phyloP scores from a whole-genome alignment of 2,888 invertebrate species.

The Melinaea menophilus region DNA sequence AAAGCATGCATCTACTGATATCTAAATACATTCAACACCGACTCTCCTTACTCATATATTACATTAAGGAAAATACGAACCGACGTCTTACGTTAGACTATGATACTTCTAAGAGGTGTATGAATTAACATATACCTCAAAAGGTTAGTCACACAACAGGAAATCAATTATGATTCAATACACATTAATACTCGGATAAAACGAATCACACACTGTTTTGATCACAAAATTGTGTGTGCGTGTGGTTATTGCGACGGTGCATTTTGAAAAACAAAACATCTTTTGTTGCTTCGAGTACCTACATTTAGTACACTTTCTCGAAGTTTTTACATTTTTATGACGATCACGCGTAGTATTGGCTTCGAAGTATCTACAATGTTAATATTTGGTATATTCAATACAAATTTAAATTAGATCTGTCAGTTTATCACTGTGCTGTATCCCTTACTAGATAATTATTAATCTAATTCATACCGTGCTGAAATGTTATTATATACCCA shows the following conservation, averaged over 20 bases:
- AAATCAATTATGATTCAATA: background rate
- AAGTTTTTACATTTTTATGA: constrained; percentile 49
- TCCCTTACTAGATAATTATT: background rate
- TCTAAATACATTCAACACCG: constrained; percentile 11
- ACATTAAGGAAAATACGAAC: background rate
- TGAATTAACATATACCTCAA: background rate
- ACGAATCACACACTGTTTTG: constrained; percentile 3
- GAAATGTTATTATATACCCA: background rate
- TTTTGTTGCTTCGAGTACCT: constrained; percentile 8
- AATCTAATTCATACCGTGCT: constrained; percentile 6
- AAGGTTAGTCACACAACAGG: constrained; percentile 4
- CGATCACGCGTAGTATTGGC: constrained; percentile 53
- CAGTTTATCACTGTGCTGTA: background rate
- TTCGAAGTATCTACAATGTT: constrained; percentile 54
- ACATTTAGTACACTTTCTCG: background rate
- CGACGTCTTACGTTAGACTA: constrained; percentile 1
- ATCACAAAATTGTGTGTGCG: constrained; percentile 12
- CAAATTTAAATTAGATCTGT: background rate
- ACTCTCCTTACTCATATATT: background rate
- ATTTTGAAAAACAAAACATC: background rate
- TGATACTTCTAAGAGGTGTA: constrained; percentile 5
- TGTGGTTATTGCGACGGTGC: background rate
- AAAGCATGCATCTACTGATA: constrained; percentile 15
- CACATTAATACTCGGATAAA: background rate
- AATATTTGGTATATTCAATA: constrained; percentile 17